A percentile compares a stretch with the other conserved stretches of the same genome.
These are phyloP conservation scores for Drosophila subsilvestris DNA, from an alignment of 2,888 invertebrate genomes.

Conservation along the genomic window DNA sequence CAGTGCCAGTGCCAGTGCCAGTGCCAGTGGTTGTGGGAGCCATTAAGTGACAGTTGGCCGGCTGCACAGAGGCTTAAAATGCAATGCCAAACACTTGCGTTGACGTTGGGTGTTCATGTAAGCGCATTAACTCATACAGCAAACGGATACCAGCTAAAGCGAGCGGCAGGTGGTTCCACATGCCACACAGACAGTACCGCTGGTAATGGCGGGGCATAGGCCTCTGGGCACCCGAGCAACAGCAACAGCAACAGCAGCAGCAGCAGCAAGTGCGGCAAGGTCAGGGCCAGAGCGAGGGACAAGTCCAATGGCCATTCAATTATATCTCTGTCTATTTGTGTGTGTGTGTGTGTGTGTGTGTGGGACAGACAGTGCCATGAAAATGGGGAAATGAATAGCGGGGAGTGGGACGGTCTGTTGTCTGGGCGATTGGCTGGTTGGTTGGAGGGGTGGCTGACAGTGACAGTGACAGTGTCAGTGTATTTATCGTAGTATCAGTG, in stretches of 20 bases:
- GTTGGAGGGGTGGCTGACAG: neutral
- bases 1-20: neutral
- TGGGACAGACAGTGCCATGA: neutral
- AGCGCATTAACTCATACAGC: slow-evolving; percentile 67
- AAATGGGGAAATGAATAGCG: neutral
- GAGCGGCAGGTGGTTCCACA: neutral
- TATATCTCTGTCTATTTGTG: slow-evolving; percentile 7
- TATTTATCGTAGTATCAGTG: neutral
- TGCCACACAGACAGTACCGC: neutral
- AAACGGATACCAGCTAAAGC: neutral
- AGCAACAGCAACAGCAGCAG: neutral
- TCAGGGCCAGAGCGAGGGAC: slow-evolving; percentile 51
- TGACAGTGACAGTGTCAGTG: too few relatives aligned
- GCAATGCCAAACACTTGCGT: slow-evolving; percentile 68
- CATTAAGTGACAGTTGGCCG: slow-evolving; percentile 67
- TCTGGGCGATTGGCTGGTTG: neutral
- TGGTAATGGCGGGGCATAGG: slow-evolving; percentile 7
- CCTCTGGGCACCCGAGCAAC: too few relatives aligned
- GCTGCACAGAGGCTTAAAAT: slow-evolving; percentile 64
- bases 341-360: neutral
- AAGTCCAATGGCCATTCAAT: slow-evolving; percentile 54
- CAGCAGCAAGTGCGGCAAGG: slow-evolving; percentile 50
- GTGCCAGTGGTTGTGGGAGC: neutral
- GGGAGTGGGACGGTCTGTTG: neutral
- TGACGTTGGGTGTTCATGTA: slow-evolving; percentile 50